Evolutionary conservation across 2,797 vertebrate genomes (phyloP).

Genomic region (Amblyopsis hoosieri): DNA sequence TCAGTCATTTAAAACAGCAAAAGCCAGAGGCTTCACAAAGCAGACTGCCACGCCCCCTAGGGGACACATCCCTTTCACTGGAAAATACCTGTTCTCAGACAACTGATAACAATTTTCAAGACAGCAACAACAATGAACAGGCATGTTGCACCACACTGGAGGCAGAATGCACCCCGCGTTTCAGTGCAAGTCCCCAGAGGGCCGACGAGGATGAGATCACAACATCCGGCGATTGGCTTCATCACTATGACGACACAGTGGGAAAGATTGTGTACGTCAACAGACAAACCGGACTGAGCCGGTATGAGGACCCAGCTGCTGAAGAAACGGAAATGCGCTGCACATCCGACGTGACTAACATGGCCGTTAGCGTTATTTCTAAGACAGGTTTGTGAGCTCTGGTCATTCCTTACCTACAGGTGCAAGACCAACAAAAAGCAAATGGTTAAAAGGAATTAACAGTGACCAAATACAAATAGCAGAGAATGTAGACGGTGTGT

Average conservation of each 20-base stretch:
- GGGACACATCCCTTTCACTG: conserved; percentile 15
- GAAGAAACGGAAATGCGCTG: conserved; percentile 77
- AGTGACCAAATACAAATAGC: not conserved
- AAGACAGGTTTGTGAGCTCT: conserved; percentile 80
- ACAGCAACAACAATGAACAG: conserved; percentile 25
- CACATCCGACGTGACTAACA: conserved; percentile 86
- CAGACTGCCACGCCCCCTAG: not conserved
- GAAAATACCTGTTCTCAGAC: not conserved
- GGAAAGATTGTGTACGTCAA: conserved; percentile 91
- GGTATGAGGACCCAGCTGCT: conserved; percentile 74
- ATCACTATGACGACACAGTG: conserved; percentile 82
- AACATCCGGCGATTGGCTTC: conserved; percentile 80
- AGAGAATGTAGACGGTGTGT: not conserved
- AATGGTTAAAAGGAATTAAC: not conserved
- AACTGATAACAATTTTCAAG: conserved; percentile 14
- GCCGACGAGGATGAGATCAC: conserved; percentile 21
- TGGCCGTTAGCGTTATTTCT: conserved; percentile 86
- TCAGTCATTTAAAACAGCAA: conserved; percentile 79
- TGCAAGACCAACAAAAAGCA: not conserved
- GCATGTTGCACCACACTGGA: not conserved
- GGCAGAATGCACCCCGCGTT: not conserved
- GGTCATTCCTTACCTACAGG: conserved; percentile 64
- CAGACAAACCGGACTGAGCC: conserved; percentile 88
- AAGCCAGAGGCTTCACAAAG: conserved; percentile 34
- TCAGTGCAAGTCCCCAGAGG: conserved; percentile 8